phyloP scores from a whole-genome alignment of 1,140 invertebrate species.

The Drosophila simulans region DNA sequence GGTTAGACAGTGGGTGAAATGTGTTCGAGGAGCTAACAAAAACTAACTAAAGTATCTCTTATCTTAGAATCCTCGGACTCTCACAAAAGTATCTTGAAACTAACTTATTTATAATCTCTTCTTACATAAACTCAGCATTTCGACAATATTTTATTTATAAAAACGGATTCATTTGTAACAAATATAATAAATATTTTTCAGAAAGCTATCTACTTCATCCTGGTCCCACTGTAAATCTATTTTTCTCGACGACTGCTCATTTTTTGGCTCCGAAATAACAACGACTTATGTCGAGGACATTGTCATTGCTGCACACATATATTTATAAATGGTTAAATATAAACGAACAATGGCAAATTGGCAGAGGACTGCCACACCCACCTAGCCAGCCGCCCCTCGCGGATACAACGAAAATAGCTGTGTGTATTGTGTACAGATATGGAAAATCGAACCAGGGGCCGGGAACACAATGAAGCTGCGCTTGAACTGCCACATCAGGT shows the following conservation, averaged over 20 bases:
- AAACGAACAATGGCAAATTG: constrained; percentile 52
- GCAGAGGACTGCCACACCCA: constrained; percentile 19
- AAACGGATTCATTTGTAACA: background rate
- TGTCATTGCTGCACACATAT: constrained; percentile 42
- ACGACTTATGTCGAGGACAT: constrained; percentile 45
- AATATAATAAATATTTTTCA: too few species aligned
- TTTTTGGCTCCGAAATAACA: constrained; percentile 44
- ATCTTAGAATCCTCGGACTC: too few species aligned
- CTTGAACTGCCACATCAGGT: constrained; percentile 62
- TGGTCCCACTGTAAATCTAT: background rate
- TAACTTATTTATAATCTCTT: too few species aligned
- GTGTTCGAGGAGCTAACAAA: background rate
- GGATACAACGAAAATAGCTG: constrained; percentile 58
- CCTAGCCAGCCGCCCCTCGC: background rate
- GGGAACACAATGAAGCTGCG: constrained; percentile 61
- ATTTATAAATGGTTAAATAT: constrained; percentile 63
- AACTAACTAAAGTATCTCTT: too few species aligned
- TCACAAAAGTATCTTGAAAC: too few species aligned
- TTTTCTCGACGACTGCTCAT: constrained; percentile 29
- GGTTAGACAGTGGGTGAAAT: background rate
- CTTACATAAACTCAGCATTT: too few species aligned
- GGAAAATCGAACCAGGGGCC: constrained; percentile 64
- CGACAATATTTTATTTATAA: background rate
- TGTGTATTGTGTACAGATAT: constrained; percentile 75
- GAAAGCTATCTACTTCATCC: background rate